Evolutionary conservation across 2,888 invertebrate genomes (phyloP), one percentile per base, ranked within the genome.

Genomic region (Nineta flava): DNA sequence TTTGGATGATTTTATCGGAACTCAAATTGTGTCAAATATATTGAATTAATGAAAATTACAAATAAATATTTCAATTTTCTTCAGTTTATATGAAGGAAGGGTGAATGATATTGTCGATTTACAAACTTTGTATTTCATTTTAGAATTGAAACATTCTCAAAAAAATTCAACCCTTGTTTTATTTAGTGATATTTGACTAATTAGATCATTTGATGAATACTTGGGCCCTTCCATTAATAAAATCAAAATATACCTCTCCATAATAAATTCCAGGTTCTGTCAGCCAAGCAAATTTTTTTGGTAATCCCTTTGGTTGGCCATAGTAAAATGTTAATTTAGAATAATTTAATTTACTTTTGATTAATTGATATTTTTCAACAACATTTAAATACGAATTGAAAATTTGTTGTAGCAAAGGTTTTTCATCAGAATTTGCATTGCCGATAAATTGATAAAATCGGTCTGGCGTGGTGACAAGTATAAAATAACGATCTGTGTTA

Each of bases 401-500:
- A 45, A 93, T 76, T 42, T 83, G 81, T 57, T 83, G 80, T 9
- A 91, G 73, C 53, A 87, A 73, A 0, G 87, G 85, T 53, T 86
- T 84, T 49, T 91, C 91, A 12, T 90, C 85, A 0, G 74, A 66
- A 52, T 78, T 78, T 0, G 81, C 74, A 48, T 81, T 75, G 2
- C 92, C 93, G 53, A 85, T 77, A 61, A 93, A 95, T 65, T 90
- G 88, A 67, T 93, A 94, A 44, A 96, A 69, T 50, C 87, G 76
- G 46, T 81, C 83, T 1, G 85, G 78, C 4, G 94, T 91, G 1
- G 91, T 84, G 3, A 84, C 86, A 55, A 94, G 77, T 35, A 95
- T 79, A 49, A 86, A 79, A 65, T 85, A 92, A 60, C 79, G 82
- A 53, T 79, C 81, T 0, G 79, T 74, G 47, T 74, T 75, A 10